Evolutionary conservation across 2,888 invertebrate genomes (phyloP), one percentile per base, ranked within the genome.

Genomic region (Zeuzera pyrina): DNA sequence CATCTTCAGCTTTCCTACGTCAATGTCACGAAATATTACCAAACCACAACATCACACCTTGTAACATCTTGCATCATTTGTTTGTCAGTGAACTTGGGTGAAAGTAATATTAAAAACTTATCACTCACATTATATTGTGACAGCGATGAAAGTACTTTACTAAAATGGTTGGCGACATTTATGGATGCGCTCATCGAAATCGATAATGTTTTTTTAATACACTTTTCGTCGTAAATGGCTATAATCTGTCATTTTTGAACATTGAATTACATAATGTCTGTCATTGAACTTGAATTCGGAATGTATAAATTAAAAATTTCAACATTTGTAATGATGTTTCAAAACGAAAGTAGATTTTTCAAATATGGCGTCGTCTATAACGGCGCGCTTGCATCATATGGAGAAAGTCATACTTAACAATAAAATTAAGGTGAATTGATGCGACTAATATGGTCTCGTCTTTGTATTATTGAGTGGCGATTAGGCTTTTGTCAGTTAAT

Each of bases 401-500:
- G 43, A 42, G 54, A 54, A 64, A 59, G 59, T 59, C 36, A 50
- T 43, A 10, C 41, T 35, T 36, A 41, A 54, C 43, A 52, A 54
- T 47, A 42, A 57, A 61, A 59, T 64, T 56, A 63, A 59, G 49
- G 44, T 39, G 61, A 51, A 60, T 64, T 55, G 60, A 59, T 52
- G 51, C 45, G 42, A 49, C 59, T 53, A 49, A 57, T 59, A 60
- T 56, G 58, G 55, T 28, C 29, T 45, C 52, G 45, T 15, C 8
- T 2, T 15, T 32, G 15, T 10, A 33, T 33, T 36, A 38, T 37
- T 38, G 43, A 49, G 45, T 38, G 40, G 22, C 44, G 46, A 56
- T 57, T 54, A 54, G 32, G 43, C 43, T 40, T 52, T 57, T 53
- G 55, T 55, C 38, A 33, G 35, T 23, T 41, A 48, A 49, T 43